These are phyloP conservation scores for Bolborhynchus lineola DNA, from an alignment of 2,113 vertebrate genomes.

Conservation along the genomic window DNA sequence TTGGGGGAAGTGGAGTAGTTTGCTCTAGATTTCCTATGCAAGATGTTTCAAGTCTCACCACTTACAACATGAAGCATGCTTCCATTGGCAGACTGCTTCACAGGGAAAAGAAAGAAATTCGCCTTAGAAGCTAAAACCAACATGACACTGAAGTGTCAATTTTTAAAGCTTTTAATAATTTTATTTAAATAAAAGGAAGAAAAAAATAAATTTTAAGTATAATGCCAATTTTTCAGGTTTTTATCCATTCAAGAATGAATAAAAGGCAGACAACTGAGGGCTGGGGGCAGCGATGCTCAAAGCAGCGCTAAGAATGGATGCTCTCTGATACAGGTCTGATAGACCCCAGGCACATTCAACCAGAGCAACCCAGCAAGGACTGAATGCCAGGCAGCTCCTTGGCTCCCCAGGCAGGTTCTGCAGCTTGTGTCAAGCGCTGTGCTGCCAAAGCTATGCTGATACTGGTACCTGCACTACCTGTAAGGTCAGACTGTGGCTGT, in stretches of 20 bases:
- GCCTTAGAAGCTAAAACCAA: background rate
- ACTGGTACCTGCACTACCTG: background rate
- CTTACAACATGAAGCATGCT: background rate
- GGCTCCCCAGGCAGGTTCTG: background rate
- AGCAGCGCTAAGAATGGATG: background rate
- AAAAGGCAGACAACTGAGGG: background rate
- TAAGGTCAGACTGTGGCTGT: background rate
- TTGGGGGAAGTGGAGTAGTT: background rate
- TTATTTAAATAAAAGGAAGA: background rate
- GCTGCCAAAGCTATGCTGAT: background rate
- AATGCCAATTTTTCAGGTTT: background rate
- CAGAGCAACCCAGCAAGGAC: background rate
- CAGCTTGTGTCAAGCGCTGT: background rate
- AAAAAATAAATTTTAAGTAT: background rate
- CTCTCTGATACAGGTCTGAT: background rate
- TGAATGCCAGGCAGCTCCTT: background rate
- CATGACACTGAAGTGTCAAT: rapidly evolving
- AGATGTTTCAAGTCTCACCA: background rate
- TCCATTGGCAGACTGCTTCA: background rate
- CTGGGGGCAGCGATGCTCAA: background rate
- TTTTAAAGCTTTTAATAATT: background rate
- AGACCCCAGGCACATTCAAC: rapidly evolving
- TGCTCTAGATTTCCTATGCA: background rate
- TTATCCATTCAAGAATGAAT: background rate
- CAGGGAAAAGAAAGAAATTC: background rate